Conservation (phyloP, 2,797 vertebrate species). For the Catharus ustulatus region DNA sequence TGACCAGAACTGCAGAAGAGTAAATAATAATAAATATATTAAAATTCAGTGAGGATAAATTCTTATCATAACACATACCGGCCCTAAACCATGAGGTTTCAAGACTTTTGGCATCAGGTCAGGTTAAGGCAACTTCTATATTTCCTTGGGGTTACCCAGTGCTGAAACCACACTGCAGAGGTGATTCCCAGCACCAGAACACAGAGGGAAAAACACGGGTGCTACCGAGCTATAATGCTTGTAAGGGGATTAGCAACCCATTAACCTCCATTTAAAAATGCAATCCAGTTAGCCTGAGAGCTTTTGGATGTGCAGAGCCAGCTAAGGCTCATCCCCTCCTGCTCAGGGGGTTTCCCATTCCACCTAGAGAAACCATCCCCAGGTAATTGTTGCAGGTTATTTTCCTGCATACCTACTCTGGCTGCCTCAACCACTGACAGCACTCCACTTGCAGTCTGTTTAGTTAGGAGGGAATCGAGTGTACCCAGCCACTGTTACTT, state of each 20-base stretch:
- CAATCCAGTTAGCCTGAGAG: not conserved
- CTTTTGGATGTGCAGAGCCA: fast-evolving
- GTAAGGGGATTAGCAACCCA: not conserved
- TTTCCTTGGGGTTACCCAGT: not conserved
- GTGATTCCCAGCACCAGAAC: not conserved
- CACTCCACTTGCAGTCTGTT: not conserved
- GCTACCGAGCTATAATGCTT: fast-evolving
- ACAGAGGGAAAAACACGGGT: fast-evolving
- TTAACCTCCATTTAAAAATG: not conserved
- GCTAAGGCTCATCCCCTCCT: not conserved
- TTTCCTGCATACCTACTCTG: not conserved
- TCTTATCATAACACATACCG: not conserved
- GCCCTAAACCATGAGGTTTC: not conserved
- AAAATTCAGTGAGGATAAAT: not conserved
- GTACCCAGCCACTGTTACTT: not conserved
- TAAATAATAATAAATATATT: not conserved
- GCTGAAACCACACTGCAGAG: fast-evolving
- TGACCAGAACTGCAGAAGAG: not conserved
- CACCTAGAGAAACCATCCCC: fast-evolving
- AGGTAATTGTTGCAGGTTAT: not conserved
- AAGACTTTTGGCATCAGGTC: not conserved
- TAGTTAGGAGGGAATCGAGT: not conserved
- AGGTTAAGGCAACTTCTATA: fast-evolving
- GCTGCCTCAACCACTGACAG: not conserved
- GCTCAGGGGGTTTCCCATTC: fast-evolving